Base-by-base conservation (phyloP, 2,888 invertebrate genomes). In the Heliconius ethilla region DNA sequence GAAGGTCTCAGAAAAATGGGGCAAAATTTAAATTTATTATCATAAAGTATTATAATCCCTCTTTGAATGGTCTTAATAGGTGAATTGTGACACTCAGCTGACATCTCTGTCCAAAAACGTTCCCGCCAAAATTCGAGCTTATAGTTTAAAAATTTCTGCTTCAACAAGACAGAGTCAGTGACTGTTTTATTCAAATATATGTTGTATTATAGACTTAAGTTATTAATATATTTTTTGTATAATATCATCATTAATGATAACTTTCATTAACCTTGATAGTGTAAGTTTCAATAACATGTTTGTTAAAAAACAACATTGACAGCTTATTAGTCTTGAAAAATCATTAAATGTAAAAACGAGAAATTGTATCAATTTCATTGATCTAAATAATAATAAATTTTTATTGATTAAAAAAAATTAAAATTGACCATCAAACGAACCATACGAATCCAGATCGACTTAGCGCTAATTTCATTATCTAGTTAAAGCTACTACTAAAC, bases 381-480 rank as follows among this genome's bases (percentile, higher is more conserved):
- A 51, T 40, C 15, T 22, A 27, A 1, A 37, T 29, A 37, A 25
- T 29, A 27, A 22, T 13, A 22, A 51, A 4, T 22, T 63, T 27
- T 65, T 66, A 59, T 18, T 65, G 1, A 45, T 45, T 22, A 51
- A 51, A 51, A 51, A 11, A 29, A 45, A 75, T 22, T 29, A 22
- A 45, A 65, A 70, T 15, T 13, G 62, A 67, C 70, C 65, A 15
- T 78, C 62, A 73, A 75, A 76, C 25, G 29, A 73, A 79, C 75
- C 69, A 63, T 33, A 25, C 67, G 29, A 66, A 37, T 78, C 63
- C 75, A 55, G 63, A 73, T 33, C 65, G 75, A 73, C 45, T 70
- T 59, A 74, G 4, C 55, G 33, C 69, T 81, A 79, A 81, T 81
- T 81, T 72, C 75, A 81, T 81, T 81, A 81, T 78, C 81, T 78